These are phyloP conservation scores for Oryzias sinensis DNA, from an alignment of 2,797 vertebrate species.

Conservation along the genomic window DNA sequence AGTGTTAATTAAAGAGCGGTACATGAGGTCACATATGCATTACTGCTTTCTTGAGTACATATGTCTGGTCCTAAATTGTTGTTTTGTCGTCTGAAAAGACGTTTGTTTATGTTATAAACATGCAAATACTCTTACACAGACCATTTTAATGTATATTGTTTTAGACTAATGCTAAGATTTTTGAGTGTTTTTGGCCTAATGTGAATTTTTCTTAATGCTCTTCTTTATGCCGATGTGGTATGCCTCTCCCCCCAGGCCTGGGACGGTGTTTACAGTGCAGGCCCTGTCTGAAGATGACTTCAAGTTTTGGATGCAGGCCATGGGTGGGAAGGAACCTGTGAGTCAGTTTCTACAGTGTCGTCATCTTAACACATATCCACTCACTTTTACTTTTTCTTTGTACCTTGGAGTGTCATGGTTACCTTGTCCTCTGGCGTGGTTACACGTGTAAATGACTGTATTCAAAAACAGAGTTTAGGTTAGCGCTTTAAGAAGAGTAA, in stretches of 20 bases:
- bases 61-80: constrained; percentile 30
- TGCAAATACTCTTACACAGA: no score
- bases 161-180: no score
- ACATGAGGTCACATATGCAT: constrained; percentile 37
- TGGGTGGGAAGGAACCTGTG: constrained; percentile 96
- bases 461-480: neutral
- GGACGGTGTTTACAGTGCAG: constrained; percentile 89
- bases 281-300: constrained; percentile 92
- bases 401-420: constrained; percentile 2
- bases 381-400: constrained; percentile 12
- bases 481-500: no score
- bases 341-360: constrained; percentile 60
- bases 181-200: constrained; percentile 4
- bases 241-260: constrained; percentile 78
- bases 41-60: constrained; percentile 40
- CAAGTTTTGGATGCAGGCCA: constrained; percentile 92
- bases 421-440: neutral
- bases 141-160: no score
- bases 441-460: neutral
- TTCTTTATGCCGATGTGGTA: constrained; percentile 25
- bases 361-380: constrained; percentile 32
- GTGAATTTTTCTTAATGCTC: neutral
- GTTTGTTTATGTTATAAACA: no score
- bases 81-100: constrained; percentile 20
- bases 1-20: constrained; percentile 62